Evolutionary conservation across 1,140 invertebrate genomes (phyloP), one percentile per base, ranked within the genome.

Genomic region (Elymnias hypermnestra): DNA sequence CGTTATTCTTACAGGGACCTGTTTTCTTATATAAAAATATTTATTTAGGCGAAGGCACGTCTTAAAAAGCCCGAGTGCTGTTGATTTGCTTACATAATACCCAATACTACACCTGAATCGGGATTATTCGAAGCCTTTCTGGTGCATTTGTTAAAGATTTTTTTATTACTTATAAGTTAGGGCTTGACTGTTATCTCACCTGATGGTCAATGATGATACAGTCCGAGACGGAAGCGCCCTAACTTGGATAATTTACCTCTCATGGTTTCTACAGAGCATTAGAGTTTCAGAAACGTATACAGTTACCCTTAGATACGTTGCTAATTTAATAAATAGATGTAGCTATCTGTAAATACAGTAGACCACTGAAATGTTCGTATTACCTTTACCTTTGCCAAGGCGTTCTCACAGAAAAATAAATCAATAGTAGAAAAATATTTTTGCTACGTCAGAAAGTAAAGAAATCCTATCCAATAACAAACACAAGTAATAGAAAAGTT

Each of bases 401-500:
- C 10, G 8, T 3, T 12, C 9, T 12, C 3, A 29, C 3, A 29
- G 26, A 3, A 33, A 31, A 31, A n/a, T 39, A 33, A 47, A 47
- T 31, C 31, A 17, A 48, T 33, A 22, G 8, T 37, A 31, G 37
- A 29, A 43, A 50, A 43, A 50, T 43, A 38, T 43, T 21, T 50
- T 50, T 31, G 17, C 9, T 6, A 35, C 39, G 35, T 33, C 31
- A 33, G 15, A 17, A 29, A 28, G 26, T 41, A 25, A 48, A 41
- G 23, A 37, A 50, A 50, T 42, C 33, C 51, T 53, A 54, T 50
- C 57, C 57, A 54, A 59, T 59, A 49, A 60, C 62, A 69, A 69
- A 69, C 47, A 62, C 49, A 46, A 52, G 57, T 66, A 62, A 72
- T 69, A 63, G 57, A 63, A 66, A 72, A 65, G 52, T 66, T 63